phyloP scores from a whole-genome alignment of 2,797 vertebrate genomes.

The Cetoscarus ocellatus region DNA sequence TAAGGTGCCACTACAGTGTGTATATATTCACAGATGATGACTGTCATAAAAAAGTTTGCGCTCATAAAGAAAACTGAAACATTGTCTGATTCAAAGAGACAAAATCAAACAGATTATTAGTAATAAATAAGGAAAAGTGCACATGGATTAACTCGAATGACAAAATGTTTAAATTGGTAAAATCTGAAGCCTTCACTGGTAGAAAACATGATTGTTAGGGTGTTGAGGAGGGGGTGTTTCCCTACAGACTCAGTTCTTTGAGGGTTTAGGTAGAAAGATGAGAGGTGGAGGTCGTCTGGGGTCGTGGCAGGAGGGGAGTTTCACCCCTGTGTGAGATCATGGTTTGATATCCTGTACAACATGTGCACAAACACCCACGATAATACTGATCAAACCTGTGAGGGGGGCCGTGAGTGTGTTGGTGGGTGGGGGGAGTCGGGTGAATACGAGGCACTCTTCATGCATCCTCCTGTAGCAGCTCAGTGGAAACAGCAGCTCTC shows the following conservation, averaged over 20 bases:
- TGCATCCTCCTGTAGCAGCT: constrained; percentile 79
- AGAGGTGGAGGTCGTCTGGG: constrained; percentile 5
- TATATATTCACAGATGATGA: constrained; percentile 32
- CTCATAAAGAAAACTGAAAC: constrained; percentile 56
- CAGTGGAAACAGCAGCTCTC: constrained; percentile 40
- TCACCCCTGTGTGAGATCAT: constrained; percentile 24
- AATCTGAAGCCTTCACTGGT: constrained; percentile 20
- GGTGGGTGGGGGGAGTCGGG: constrained; percentile 15
- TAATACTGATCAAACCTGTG: neutral
- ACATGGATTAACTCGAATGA: constrained; percentile 21
- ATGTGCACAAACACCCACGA: constrained; percentile 7
- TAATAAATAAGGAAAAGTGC: constrained; percentile 58
- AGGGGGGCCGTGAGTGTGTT: constrained; percentile 13
- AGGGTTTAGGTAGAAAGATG: constrained; percentile 26
- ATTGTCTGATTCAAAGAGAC: constrained; percentile 15
- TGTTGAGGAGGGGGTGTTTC: constrained; percentile 25
- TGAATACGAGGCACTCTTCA: constrained; percentile 76
- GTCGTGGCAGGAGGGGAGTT: constrained; percentile 20
- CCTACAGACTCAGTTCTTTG: constrained; percentile 12
- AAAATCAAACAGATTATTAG: constrained; percentile 7
- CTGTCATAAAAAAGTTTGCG: constrained; percentile 55
- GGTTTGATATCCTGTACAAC: constrained; percentile 18
- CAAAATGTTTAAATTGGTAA: constrained; percentile 40
- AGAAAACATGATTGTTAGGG: constrained; percentile 17
- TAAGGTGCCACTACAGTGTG: constrained; percentile 33